Percentiles rank a stretch among this genome's conserved stretches.
Conservation (phyloP, 2,797 vertebrate genomes). For the Lindbergichthys nudifrons region DNA sequence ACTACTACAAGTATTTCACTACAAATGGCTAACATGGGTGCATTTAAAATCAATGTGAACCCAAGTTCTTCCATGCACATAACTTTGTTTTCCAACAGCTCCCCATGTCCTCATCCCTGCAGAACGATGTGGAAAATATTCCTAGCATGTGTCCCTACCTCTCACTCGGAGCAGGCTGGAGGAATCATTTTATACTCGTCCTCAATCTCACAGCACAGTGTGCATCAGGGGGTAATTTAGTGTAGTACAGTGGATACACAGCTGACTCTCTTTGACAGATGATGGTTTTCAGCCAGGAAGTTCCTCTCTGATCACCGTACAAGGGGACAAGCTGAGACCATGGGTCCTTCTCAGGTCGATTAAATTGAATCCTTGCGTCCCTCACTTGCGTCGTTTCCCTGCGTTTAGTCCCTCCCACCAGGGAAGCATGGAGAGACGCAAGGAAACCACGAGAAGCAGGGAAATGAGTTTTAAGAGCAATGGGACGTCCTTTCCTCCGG, state of each 20-base stretch:
- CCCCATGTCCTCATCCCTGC: constrained; percentile 33
- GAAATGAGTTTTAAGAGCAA: too few relatives aligned
- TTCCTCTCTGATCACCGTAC: constrained; percentile 13
- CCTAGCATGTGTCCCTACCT: constrained; percentile 58
- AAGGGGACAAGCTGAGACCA: not conserved
- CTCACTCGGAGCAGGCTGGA: constrained; percentile 52
- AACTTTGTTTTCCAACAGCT: constrained; percentile 53
- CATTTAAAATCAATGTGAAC: constrained; percentile 55
- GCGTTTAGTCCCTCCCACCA: too few relatives aligned
- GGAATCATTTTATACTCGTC: constrained; percentile 60
- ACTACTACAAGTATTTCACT: constrained; percentile 44
- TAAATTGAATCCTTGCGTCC: too few relatives aligned
- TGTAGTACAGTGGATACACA: constrained; percentile 25
- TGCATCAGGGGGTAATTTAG: constrained; percentile 38
- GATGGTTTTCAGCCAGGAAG: constrained; percentile 33
- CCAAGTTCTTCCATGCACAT: constrained; percentile 36
- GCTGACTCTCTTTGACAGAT: constrained; percentile 22
- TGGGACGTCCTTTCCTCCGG: too few relatives aligned
- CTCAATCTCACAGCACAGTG: constrained; percentile 31
- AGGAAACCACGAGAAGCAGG: too few relatives aligned
- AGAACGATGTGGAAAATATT: constrained; percentile 76
- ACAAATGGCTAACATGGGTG: constrained; percentile 45
- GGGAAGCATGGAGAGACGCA: too few relatives aligned
- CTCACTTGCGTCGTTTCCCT: too few relatives aligned
- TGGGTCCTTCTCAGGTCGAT: too few relatives aligned